phyloP scores from a whole-genome alignment of 2,113 vertebrate genomes.

The Megaceryle maxima region DNA sequence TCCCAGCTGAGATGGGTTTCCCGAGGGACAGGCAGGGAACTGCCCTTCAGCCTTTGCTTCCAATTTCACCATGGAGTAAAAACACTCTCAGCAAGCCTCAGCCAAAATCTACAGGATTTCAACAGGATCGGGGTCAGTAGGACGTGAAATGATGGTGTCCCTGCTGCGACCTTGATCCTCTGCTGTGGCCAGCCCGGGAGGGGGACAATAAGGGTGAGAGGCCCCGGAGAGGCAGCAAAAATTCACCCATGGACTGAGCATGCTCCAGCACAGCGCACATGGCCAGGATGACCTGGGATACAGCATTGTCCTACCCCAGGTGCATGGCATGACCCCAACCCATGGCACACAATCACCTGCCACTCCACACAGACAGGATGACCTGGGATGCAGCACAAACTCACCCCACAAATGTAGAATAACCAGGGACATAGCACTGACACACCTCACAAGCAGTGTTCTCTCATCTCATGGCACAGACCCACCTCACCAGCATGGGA shows the following conservation, averaged over 20 bases:
- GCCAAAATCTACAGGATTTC: not conserved
- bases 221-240: accelerated
- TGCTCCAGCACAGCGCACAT: accelerated
- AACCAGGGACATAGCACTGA: not conserved
- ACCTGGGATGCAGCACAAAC: not conserved
- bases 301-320: not conserved
- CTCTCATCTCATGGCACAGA: not conserved
- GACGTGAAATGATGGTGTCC: accelerated
- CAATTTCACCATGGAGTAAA: not conserved
- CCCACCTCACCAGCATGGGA: not conserved
- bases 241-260: accelerated
- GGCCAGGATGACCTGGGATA: not conserved
- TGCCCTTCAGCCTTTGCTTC: not conserved
- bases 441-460: not conserved
- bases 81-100: not conserved
- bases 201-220: accelerated
- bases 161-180: not conserved
- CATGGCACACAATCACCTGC: too few species aligned
- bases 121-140: not conserved
- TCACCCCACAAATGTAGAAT: not conserved
- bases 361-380: not conserved
- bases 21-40: not conserved
- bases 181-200: not conserved
- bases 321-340: not conserved
- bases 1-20: slow-evolving; percentile 4